These are phyloP conservation scores for Forbesichthys papilliferus DNA, from an alignment of 2,113 vertebrate species.

Conservation along the genomic window DNA sequence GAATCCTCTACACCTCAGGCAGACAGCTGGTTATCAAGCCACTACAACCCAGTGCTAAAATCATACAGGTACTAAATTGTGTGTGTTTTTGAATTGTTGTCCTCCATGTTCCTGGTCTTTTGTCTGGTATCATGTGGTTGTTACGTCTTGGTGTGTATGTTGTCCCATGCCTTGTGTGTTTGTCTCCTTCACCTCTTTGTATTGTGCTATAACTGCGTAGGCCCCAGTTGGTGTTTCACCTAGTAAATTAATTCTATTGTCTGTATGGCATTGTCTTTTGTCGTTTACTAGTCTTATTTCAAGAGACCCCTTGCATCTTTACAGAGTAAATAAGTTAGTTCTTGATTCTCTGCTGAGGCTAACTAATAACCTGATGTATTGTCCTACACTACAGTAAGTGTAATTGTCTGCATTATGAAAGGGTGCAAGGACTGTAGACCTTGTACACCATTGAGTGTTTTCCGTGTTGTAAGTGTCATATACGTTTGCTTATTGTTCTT, in stretches of 20 bases:
- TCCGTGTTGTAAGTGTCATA: conserved; percentile 22
- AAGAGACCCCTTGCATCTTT: background rate
- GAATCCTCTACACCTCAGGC: conserved; percentile 89
- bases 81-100: background rate
- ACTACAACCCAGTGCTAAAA: conserved; percentile 90
- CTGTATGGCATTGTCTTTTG: background rate
- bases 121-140: background rate
- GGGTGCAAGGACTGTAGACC: conserved; percentile 6
- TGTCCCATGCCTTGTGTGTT: background rate
- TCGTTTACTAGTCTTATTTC: background rate
- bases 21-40: conserved; percentile 93
- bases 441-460: conserved; percentile 32
- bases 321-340: no score
- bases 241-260: no score
- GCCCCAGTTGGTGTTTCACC: no score
- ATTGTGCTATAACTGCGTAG: background rate
- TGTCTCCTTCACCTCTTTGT: background rate
- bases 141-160: background rate
- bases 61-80: conserved; percentile 84
- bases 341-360: background rate
- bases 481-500: conserved; percentile 64
- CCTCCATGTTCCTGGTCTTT: background rate
- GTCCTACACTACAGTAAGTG: background rate
- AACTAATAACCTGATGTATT: background rate
- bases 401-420: conserved; percentile 1